A percentile compares a stretch with the other conserved stretches of the same genome.
phyloP scores from a whole-genome alignment of 2,888 invertebrate genomes.

The Chrysina gloriosa region DNA sequence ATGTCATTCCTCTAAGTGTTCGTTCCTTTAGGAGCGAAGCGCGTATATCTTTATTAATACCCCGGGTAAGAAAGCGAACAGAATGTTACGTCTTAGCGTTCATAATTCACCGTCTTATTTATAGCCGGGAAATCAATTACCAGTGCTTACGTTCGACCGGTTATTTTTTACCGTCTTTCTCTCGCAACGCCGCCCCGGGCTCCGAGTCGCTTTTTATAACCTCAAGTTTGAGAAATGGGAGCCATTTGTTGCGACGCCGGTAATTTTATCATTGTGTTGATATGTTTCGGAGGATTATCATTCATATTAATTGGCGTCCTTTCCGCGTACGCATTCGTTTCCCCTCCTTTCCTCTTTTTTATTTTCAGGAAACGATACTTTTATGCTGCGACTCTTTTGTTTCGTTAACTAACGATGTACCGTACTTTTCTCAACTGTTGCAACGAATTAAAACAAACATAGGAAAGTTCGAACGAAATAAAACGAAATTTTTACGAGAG shows the following conservation, averaged over 20 bases:
- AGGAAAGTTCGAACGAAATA: too few species aligned
- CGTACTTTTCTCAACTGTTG: too few species aligned
- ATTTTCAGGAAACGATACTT: too few species aligned
- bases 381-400: too few species aligned
- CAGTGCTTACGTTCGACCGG: slow-evolving; percentile 2
- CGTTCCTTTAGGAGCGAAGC: too few species aligned
- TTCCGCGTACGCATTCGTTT: background rate
- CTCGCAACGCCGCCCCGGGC: background rate
- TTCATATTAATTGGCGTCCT: slow-evolving; percentile 16
- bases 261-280: slow-evolving; percentile 20
- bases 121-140: slow-evolving; percentile 6
- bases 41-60: too few species aligned
- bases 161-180: slow-evolving; percentile 6
- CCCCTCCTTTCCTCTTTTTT: background rate
- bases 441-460: too few species aligned
- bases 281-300: slow-evolving; percentile 4
- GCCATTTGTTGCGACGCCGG: slow-evolving; percentile 5
- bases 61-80: too few species aligned
- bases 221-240: slow-evolving; percentile 7
- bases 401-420: too few species aligned
- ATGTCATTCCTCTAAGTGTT: background rate
- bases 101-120: slow-evolving; percentile 7
- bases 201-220: background rate
- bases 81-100: background rate
- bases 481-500: too few species aligned